Evolutionary conservation across 2,888 invertebrate genomes (phyloP), one percentile per base, ranked within the genome.

Genomic region (Nemotelus pantherinus): DNA sequence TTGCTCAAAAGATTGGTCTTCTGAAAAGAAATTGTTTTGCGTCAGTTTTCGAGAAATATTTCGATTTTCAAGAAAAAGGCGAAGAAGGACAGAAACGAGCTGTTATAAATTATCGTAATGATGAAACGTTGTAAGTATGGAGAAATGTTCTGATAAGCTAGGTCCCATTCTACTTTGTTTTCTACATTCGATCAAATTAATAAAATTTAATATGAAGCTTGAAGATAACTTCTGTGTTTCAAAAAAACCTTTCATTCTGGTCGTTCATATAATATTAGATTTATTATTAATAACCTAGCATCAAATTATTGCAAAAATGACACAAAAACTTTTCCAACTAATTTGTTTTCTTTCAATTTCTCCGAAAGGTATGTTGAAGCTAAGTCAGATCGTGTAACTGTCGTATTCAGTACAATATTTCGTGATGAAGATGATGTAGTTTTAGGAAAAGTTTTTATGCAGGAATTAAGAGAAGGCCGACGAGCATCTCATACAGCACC

Each of bases 41-140:
- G 65, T 98, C 98, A 25, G 98, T 99, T 79, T 99, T 99, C 89
- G 98, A 99, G 88, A 98, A 99, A 86, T 99, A 99, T 90, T 99
- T 99, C 88, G 94, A 98, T 86, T 96, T 96, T 88, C 98, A 99
- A 84, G 97, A 97, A 86, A 92, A 94, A 82, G 98, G 96, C 1
- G 93, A 95, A 84, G 93, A 95, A 83, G 94, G 94, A 47, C 95
- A 96, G 83, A 95, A 96, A 88, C 91, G 96, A 83, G 99, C 99
- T 78, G 97, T 99, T 81, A 98, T 99, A 87, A 96, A 99, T 88
- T 99, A 99, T 88, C 91, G 99, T 83, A 97, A 97, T 87, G 98
- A 99, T 90, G 99, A 99, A 89, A 99, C 99, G 76, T 91, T 99
- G 98, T 99, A 88, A 91, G 92, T 89, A 9, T 63, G 25, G 25